Percentiles rank a stretch among this genome's conserved stretches.
phyloP scores from a whole-genome alignment of 2,797 vertebrate genomes.

The Ceyx erithaca region DNA sequence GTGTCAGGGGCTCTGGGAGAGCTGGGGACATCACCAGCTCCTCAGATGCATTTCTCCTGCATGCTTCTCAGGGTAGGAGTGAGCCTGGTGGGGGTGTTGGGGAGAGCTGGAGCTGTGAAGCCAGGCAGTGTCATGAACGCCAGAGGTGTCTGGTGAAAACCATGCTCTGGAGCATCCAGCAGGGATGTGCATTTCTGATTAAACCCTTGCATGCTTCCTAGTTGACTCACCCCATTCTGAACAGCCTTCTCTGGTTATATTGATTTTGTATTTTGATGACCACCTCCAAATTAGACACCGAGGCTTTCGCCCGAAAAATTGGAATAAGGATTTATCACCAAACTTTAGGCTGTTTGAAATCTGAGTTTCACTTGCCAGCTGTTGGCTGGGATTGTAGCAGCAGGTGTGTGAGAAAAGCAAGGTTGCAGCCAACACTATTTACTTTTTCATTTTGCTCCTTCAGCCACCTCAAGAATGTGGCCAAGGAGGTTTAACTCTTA shows the following conservation, averaged over 20 bases:
- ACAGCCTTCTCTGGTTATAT: neutral
- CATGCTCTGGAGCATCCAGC: neutral
- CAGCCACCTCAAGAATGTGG: neutral
- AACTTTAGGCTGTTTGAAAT: neutral
- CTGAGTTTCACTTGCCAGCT: neutral
- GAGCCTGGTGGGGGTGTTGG: neutral
- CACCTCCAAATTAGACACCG: neutral
- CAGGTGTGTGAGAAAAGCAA: neutral
- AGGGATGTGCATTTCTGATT: neutral
- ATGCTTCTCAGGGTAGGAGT: rapidly evolving
- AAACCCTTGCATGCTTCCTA: neutral
- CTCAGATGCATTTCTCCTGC: neutral
- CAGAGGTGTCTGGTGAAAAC: too few species aligned
- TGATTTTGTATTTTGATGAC: neutral
- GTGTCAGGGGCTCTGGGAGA: neutral
- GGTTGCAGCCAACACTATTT: neutral
- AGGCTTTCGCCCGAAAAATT: neutral
- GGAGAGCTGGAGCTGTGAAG: neutral
- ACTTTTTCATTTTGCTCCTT: neutral
- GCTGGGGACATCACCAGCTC: neutral
- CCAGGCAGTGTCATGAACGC: too few species aligned
- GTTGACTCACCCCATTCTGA: neutral
- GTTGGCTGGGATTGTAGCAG: neutral
- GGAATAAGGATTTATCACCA: neutral
- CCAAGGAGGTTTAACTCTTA: neutral